Percentiles rank a stretch among this genome's conserved stretches.
Evolutionary conservation across 2,888 invertebrate genomes (phyloP).

Genomic region (Tupiocoris notatus): DNA sequence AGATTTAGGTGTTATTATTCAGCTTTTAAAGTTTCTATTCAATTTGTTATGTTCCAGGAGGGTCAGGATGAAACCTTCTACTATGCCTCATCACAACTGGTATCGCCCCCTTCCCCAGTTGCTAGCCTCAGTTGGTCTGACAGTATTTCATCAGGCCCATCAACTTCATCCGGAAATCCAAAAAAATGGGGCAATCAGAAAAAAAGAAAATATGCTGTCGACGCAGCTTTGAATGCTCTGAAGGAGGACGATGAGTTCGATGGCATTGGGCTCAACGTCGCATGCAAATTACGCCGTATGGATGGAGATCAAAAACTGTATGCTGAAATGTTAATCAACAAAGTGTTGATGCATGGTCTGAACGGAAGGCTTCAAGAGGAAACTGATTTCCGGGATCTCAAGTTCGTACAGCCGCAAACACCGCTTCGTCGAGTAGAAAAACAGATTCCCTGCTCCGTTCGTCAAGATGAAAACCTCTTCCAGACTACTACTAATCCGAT

Average conservation of each 20-base stretch:
- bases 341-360: slow-evolving; percentile 38
- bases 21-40: slow-evolving; percentile 14
- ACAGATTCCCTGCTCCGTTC: slow-evolving; percentile 25
- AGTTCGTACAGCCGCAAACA: slow-evolving; percentile 40
- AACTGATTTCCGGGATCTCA: slow-evolving; percentile 27
- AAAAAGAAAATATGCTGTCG: slow-evolving; percentile 38
- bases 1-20: neutral
- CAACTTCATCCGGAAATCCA: slow-evolving; percentile 35
- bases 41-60: slow-evolving; percentile 41
- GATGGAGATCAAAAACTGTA: slow-evolving; percentile 29
- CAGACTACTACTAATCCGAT: slow-evolving; percentile 22
- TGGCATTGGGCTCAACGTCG: slow-evolving; percentile 37
- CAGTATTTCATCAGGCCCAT: slow-evolving; percentile 40
- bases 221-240: slow-evolving; percentile 37
- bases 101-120: slow-evolving; percentile 35
- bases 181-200: slow-evolving; percentile 37
- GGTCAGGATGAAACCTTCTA: slow-evolving; percentile 34
- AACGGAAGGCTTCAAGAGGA: slow-evolving; percentile 40
- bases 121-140: slow-evolving; percentile 39
- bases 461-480: slow-evolving; percentile 37
- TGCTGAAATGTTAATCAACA: slow-evolving; percentile 41
- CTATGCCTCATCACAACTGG: slow-evolving; percentile 18
- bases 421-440: slow-evolving; percentile 29
- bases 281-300: slow-evolving; percentile 41
- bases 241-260: slow-evolving; percentile 40